Percentiles rank a stretch among this genome's conserved stretches.
Conservation (phyloP, 2,888 invertebrate genomes). For the Siphlonurus alternatus region DNA sequence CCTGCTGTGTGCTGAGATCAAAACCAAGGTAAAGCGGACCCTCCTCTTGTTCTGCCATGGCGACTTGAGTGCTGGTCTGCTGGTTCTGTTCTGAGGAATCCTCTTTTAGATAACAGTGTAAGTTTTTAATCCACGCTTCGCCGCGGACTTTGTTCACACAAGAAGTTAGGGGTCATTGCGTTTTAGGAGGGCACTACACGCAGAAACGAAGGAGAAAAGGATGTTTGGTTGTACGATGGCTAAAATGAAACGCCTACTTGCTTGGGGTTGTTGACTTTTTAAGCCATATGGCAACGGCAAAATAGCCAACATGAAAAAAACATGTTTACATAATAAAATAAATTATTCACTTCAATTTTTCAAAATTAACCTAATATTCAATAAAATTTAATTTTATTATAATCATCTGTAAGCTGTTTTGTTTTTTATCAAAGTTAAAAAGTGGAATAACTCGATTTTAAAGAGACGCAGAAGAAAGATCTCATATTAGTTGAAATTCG, state of each 20-base stretch:
- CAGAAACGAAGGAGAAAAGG: neutral
- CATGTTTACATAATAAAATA: neutral
- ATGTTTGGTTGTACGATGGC: neutral
- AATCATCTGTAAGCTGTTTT: too few relatives aligned
- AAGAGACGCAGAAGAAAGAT: too few relatives aligned
- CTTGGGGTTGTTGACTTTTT: neutral
- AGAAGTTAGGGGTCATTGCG: neutral
- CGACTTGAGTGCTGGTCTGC: too few relatives aligned
- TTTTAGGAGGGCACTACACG: too few relatives aligned
- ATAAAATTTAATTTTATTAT: neutral
- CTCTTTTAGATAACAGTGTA: too few relatives aligned
- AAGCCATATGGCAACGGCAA: neutral
- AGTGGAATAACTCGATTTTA: too few relatives aligned
- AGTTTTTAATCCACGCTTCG: too few relatives aligned
- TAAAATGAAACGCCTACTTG: neutral
- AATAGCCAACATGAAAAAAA: neutral
- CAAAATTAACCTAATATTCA: neutral
- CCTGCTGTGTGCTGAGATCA: conserved; percentile 79
- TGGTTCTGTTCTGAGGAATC: too few relatives aligned
- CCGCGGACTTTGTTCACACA: neutral
- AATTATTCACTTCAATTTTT: neutral
- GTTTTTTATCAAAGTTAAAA: too few relatives aligned
- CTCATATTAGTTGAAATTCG: too few relatives aligned
- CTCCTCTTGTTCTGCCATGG: conserved; percentile 11
- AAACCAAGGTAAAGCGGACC: conserved; percentile 54